Conservation (phyloP, 2,113 vertebrate genomes). For the Sebastes fasciatus region DNA sequence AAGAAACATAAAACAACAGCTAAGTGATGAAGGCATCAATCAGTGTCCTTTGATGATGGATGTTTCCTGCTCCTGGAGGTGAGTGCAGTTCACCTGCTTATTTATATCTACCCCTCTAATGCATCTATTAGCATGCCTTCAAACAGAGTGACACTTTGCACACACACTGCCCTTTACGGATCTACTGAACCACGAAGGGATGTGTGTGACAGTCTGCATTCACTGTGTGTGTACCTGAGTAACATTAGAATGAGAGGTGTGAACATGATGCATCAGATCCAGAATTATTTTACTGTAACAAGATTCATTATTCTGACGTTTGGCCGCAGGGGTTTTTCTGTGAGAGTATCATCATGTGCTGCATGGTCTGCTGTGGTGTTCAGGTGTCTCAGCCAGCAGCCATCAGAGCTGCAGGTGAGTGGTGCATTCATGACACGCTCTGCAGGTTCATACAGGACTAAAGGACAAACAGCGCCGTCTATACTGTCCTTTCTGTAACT, state of each 20-base stretch:
- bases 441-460: neutral
- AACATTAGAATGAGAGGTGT: neutral
- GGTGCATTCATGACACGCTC: neutral
- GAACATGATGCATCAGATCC: neutral
- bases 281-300: neutral
- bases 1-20: neutral
- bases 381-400: neutral
- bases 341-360: neutral
- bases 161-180: neutral
- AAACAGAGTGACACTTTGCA: neutral
- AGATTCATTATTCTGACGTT: neutral
- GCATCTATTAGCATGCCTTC: neutral
- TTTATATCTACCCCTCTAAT: neutral
- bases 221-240: neutral
- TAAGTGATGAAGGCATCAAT: neutral
- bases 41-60: neutral
- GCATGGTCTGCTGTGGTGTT: neutral
- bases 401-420: constrained; percentile 11
- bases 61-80: neutral
- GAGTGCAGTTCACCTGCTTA: neutral
- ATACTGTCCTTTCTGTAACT: neutral
- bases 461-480: neutral
- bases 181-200: neutral
- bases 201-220: neutral
- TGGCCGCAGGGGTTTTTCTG: neutral